These are phyloP conservation scores for Tryphoninae sp. DNA, from an alignment of 2,888 invertebrate genomes.

Conservation along the genomic window DNA sequence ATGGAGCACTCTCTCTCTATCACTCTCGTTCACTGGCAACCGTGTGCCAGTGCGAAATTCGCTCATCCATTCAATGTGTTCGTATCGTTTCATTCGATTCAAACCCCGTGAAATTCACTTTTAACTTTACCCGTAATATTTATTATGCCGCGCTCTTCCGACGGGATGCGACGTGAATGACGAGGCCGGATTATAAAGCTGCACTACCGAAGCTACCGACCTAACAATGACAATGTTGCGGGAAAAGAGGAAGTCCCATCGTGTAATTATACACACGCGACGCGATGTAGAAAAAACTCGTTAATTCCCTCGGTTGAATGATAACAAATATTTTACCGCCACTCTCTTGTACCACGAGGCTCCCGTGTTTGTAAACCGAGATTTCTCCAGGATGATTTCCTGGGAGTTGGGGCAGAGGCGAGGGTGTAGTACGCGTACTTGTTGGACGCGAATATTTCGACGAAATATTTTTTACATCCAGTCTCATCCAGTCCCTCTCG, in stretches of 20 bases:
- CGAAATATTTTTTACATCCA: too few relatives aligned
- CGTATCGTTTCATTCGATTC: background rate
- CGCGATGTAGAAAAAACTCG: background rate
- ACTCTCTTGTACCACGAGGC: background rate
- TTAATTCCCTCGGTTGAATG: background rate
- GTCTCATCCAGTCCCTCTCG: too few relatives aligned
- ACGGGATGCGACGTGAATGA: conserved; percentile 47
- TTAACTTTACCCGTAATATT: background rate
- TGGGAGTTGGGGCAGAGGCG: background rate
- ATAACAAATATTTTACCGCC: background rate
- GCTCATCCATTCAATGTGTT: background rate
- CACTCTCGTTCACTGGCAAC: background rate
- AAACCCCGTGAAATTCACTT: conserved; percentile 6
- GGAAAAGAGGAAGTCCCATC: conserved; percentile 5
- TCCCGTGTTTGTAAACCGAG: background rate
- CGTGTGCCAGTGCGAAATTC: background rate
- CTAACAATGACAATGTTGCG: conserved; percentile 23
- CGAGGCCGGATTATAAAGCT: background rate
- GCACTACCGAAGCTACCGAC: background rate
- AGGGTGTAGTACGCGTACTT: too few relatives aligned
- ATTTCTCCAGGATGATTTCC: background rate
- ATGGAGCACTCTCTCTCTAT: background rate
- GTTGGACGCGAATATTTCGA: too few relatives aligned
- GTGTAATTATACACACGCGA: conserved; percentile 36
- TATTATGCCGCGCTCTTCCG: conserved; percentile 46